Base-by-base conservation (phyloP, 2,888 invertebrate species). In the Ischnura elegans region DNA sequence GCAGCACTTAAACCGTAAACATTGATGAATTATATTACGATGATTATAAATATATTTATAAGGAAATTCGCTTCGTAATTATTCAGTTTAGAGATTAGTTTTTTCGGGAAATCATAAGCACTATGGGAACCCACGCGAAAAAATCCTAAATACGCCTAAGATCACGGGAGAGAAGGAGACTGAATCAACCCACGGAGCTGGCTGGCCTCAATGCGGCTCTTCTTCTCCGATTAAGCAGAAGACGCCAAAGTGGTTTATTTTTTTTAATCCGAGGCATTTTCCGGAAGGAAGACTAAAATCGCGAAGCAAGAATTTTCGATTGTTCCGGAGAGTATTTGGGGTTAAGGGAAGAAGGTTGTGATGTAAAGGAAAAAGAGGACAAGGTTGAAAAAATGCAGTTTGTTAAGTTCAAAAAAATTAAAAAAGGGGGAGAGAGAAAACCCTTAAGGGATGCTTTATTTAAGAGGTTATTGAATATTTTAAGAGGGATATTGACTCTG, bases 401-500 rank as follows among this genome's bases (percentile, higher is more conserved):
- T 76, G 36, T 16, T 36, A 76, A 29, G 36, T 36, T 36, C 0
- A 4, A 76, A 76, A 10, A 76, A 36, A 66, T 29, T 0, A n/a
- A 66, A 66, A 29, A 47, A 51, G 2, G 51, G 51, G 19, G 51
- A 51, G 51, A 51, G 51, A 51, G 51, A 19, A 51, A 36, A 76
- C 29, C 21, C 2, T 36, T 25, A 10, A 10, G 8, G 76, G 36
- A 76, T 36, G 36, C 1, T 76, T 76, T 76, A 76, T 76, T 76
- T 76, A 36, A 76, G 76, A 36, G 76, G 76, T 2, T 76, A 76
- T 76, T 76, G 76, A 76, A 76, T 76, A 76, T 76, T 76, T 76
- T 76, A 76, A 76, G 25, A 36, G 76, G 76, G 36, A 76, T 36
- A 36, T 76, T 76, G 76, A 76, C 76, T 76, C 76, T 10, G 76